Percentiles rank a stretch among this genome's conserved stretches.
phyloP scores from a whole-genome alignment of 2,113 vertebrate species.

The Thalassarche chlororhynchos region DNA sequence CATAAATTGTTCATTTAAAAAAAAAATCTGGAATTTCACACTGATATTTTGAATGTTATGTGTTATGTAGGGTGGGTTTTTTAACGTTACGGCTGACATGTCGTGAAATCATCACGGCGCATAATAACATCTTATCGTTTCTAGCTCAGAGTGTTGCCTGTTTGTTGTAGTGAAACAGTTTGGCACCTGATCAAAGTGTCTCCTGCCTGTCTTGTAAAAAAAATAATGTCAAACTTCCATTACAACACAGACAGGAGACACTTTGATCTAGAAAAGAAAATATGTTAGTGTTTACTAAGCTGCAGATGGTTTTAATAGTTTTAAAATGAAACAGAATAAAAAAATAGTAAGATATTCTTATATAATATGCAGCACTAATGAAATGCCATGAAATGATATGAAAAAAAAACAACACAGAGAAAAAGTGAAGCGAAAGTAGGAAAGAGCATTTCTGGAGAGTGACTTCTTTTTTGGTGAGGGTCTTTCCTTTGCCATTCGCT shows the following conservation, averaged over 20 bases:
- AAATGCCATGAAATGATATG: neutral
- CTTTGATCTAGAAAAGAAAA: constrained; percentile 66
- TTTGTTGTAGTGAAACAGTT: constrained; percentile 48
- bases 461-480: neutral
- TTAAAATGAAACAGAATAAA: constrained; percentile 43
- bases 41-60: neutral
- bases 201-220: constrained; percentile 54
- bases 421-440: neutral
- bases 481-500: neutral
- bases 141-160: constrained; percentile 48
- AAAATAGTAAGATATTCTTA: neutral
- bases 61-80: neutral
- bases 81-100: neutral
- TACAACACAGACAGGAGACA: constrained; percentile 52
- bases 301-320: constrained; percentile 63
- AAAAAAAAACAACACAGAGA: neutral
- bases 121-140: constrained; percentile 52
- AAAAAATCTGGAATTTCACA: neutral
- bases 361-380: neutral
- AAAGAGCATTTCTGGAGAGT: neutral
- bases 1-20: neutral
- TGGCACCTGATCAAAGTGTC: constrained; percentile 63
- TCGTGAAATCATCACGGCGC: neutral
- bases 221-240: constrained; percentile 45
- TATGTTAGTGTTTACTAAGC: constrained; percentile 60